Evolutionary conservation across 2,797 vertebrate species (phyloP), one percentile per base, ranked within the genome.

Genomic region (Scomberomorus guttatus): DNA sequence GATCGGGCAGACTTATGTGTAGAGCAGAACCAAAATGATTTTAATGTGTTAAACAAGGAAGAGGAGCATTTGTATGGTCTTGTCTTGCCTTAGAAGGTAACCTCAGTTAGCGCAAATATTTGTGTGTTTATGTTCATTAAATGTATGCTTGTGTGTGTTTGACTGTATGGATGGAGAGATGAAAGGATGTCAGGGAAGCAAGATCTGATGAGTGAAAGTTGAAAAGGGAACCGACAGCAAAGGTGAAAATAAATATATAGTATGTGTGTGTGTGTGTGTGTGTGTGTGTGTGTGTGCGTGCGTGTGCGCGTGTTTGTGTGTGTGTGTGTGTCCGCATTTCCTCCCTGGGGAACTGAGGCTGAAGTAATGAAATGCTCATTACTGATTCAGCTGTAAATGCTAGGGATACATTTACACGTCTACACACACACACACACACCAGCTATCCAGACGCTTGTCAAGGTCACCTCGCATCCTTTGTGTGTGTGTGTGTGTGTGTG

Each of bases 351-450:
- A 92, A 89, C 88, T 91, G 86, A 92, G 90, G 85, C 86, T 91
- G 89, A 92, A 91, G 93, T 95, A 95, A 95, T 95, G 93, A 95
- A 95, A 95, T 92, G 90, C 92, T 94, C 92, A 95, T 95, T 94
- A 95, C 93, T 92, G 93, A 95, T 95, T 95, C 94, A 95, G 93
- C 93, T 91, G 86, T 90, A 94, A 94, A 93, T 92, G 83, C 88
- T 84, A 37, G 74, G 92, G 93, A 44, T 58, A 64, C 55, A 80
- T 9, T 37, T 27, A n/a, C 22, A 66, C 34, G 29, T 48, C 39
- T 17, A 39, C 24, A 44, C 37, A 46, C 29, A 65, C 65, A 51
- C 42, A n/a, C 50, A 56, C 32, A 46, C 66, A 69, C 25, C 44
- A 46, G 17, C 44, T 48, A 20, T 48, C 46, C 46, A 48, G 46